Percentiles rank a stretch among this genome's conserved stretches.
These are phyloP conservation scores for Scortum barcoo DNA, from an alignment of 2,113 vertebrate species.

Conservation along the genomic window DNA sequence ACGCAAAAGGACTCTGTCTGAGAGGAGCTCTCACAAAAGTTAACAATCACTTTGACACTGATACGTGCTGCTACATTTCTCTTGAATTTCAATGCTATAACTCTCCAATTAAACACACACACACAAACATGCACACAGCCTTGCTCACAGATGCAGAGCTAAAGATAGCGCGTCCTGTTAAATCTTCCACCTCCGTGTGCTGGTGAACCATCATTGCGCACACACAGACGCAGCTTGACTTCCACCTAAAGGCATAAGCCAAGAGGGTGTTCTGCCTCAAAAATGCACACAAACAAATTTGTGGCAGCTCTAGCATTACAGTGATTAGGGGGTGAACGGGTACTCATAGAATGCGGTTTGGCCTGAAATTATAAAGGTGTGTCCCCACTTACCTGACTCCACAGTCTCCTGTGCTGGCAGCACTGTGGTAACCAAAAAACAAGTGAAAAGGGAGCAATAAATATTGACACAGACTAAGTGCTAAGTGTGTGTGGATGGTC, in stretches of 20 bases:
- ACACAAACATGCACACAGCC: neutral
- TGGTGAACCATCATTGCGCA: neutral
- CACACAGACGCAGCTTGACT: neutral
- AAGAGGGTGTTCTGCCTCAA: neutral
- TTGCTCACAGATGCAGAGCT: neutral
- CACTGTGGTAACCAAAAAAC: conserved; percentile 3
- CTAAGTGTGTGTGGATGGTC: neutral
- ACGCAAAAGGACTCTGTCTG: neutral
- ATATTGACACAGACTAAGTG: conserved; percentile 14
- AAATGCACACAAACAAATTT: conserved; percentile 12
- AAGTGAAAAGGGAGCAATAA: neutral
- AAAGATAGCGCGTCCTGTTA: conserved; percentile 2
- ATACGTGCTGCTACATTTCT: neutral
- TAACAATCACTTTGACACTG: neutral
- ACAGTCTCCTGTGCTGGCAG: neutral
- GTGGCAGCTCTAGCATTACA: neutral
- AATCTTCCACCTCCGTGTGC: neutral
- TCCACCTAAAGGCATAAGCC: neutral
- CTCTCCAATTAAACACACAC: neutral
- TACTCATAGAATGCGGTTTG: conserved; percentile 7
- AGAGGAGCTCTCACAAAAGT: neutral
- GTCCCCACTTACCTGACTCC: neutral
- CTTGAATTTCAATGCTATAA: neutral
- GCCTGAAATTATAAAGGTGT: conserved; percentile 21
- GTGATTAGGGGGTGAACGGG: neutral